A percentile compares a stretch with the other conserved stretches of the same genome.
Evolutionary conservation across 2,888 invertebrate species (phyloP).

Genomic region (Lepidochrysops patricia): DNA sequence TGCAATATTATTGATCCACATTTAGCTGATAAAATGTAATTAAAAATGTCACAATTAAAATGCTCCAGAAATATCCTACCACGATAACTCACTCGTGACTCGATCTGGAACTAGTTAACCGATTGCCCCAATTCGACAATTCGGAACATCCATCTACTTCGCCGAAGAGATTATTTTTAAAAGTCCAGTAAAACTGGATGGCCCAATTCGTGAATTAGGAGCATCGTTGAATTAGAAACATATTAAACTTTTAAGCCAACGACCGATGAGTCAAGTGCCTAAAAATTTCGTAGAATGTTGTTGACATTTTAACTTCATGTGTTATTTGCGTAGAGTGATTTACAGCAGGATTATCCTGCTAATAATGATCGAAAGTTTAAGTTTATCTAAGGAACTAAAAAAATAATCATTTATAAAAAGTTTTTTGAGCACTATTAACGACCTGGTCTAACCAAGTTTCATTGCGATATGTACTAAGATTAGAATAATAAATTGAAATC

Average conservation of each 20-base stretch:
- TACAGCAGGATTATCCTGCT: no score
- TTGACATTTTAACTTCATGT: neutral
- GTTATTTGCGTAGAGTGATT: neutral
- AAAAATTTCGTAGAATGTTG: neutral
- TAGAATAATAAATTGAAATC: no score
- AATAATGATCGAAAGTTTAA: no score
- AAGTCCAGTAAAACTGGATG: neutral
- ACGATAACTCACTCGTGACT: conserved; percentile 27
- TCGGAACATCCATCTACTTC: conserved; percentile 28
- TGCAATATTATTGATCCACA: no score
- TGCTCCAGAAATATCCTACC: neutral
- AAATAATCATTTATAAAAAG: no score
- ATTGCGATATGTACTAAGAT: neutral
- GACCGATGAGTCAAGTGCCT: neutral
- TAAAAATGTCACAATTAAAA: neutral
- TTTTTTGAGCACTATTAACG: no score
- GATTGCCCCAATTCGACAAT: conserved; percentile 51
- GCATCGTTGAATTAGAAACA: neutral
- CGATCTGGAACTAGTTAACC: conserved; percentile 32
- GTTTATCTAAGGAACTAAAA: no score
- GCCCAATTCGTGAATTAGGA: neutral
- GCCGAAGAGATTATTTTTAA: conserved; percentile 13
- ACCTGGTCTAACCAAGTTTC: no score
- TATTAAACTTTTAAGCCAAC: neutral
- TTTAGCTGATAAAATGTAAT: no score